Base-by-base conservation (phyloP, 2,888 invertebrate genomes). In the Drosophila yooni region DNA sequence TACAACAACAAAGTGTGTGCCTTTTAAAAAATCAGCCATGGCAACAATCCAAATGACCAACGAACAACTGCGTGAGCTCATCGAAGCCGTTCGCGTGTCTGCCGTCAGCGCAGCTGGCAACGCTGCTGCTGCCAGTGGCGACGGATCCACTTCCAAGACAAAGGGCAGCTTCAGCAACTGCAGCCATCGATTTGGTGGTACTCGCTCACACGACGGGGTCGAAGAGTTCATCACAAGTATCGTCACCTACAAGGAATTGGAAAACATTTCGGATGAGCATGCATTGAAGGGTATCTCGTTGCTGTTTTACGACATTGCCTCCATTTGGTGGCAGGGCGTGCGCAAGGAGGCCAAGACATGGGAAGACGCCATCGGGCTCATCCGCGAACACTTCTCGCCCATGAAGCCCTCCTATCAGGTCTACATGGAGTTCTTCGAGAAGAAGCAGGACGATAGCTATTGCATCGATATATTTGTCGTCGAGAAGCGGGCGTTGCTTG, bases 291-390 rank as follows among this genome's bases (percentile, higher is more conserved):
- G 92, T 2, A 66, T 92, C 10, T 92, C 92, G 18, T 74, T 92
- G 64, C 79, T 92, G 7, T 89, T 92, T 68, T 82, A 51, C 25
- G 91, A 91, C 34, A 71, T 91, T 29, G 92, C 92, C 7, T 90
- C 90, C 11, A 91, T 88, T 27, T 92, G 92, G 92, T 92, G 92
- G 92, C 92, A 92, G 77, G 92, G 92, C 59, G 91, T 92, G 0
- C 88, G 90, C 33, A 89, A 89, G 65, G 92, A 92, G 74, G 92
- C 92, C 10, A 84, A 89, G 57, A 89, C 89, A n/a, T 92, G 92
- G 92, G 79, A 77, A 10, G 92, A 92, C n/a, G 92, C 81, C 40
- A 80, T 92, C 52, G 81, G 50, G 2, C 81, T 92, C 18, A 85
- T 92, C 48, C 90, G 92, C 4, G 92, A 91, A 38, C 92, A 92